phyloP scores from a whole-genome alignment of 2,888 invertebrate species.

The Acrobasis consociella region DNA sequence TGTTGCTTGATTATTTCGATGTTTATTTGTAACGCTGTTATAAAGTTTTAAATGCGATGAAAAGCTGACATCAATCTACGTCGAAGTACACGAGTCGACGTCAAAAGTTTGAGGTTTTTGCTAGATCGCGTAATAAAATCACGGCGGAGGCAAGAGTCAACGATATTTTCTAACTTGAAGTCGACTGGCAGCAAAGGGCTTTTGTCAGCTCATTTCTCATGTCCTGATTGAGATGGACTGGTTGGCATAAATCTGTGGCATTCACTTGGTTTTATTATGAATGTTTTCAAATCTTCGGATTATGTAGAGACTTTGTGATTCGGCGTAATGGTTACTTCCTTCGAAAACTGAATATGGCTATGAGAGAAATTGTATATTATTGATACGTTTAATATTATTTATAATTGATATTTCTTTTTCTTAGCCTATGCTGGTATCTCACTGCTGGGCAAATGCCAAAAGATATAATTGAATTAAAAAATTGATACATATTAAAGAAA shows the following conservation, averaged over 20 bases:
- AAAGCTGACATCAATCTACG: slow-evolving; percentile 58
- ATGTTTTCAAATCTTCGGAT: slow-evolving; percentile 27
- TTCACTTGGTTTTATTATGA: slow-evolving; percentile 39
- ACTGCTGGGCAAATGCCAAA: too few species aligned
- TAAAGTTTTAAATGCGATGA: slow-evolving; percentile 32
- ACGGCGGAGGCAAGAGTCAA: slow-evolving; percentile 41
- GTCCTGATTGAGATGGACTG: slow-evolving; percentile 55
- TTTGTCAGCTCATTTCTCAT: slow-evolving; percentile 64
- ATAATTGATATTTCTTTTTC: too few species aligned
- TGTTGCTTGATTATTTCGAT: slow-evolving; percentile 39
- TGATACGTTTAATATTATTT: neutral
- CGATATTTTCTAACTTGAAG: slow-evolving; percentile 47
- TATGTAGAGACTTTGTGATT: slow-evolving; percentile 35
- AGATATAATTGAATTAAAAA: too few species aligned
- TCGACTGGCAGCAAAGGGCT: slow-evolving; percentile 46
- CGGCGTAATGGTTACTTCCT: slow-evolving; percentile 40
- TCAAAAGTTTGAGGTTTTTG: slow-evolving; percentile 56
- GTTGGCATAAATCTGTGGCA: slow-evolving; percentile 45
- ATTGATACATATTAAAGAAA: too few species aligned
- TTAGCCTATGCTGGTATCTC: too few species aligned
- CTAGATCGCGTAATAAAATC: slow-evolving; percentile 58
- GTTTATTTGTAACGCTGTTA: slow-evolving; percentile 44
- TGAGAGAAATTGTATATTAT: neutral
- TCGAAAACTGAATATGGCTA: slow-evolving; percentile 22
- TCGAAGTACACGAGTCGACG: slow-evolving; percentile 54